phyloP scores from a whole-genome alignment of 2,888 invertebrate genomes.

The Morpho achilles region DNA sequence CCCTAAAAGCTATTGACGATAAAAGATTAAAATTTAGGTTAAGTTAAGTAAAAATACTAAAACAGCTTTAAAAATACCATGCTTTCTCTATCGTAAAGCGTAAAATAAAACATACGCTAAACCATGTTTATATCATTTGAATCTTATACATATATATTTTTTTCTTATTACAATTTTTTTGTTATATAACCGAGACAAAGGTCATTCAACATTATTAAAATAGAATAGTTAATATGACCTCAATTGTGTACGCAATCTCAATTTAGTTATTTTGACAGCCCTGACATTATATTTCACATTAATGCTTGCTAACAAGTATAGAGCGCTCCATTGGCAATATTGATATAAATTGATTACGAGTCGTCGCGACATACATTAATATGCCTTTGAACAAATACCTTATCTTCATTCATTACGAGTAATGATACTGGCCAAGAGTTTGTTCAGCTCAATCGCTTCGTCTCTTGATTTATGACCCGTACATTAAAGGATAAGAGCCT shows the following conservation, averaged over 20 bases:
- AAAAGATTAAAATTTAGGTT: too few relatives aligned
- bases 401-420: constrained; percentile 61
- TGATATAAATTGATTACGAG: constrained; percentile 77
- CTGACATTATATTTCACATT: constrained; percentile 67
- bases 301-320: constrained; percentile 67
- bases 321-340: constrained; percentile 69
- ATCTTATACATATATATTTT: too few relatives aligned
- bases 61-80: too few relatives aligned
- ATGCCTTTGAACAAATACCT: constrained; percentile 61
- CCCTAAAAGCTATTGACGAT: too few relatives aligned
- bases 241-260: neutral
- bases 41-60: too few relatives aligned
- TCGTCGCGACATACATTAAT: constrained; percentile 70
- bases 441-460: constrained; percentile 41
- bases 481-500: constrained; percentile 7
- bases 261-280: constrained; percentile 40
- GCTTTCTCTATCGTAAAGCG: too few relatives aligned
- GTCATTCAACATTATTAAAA: too few relatives aligned
- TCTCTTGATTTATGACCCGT: constrained; percentile 38
- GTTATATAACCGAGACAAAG: too few relatives aligned
- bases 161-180: too few relatives aligned
- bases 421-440: constrained; percentile 51
- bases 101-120: too few relatives aligned
- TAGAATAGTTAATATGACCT: too few relatives aligned
- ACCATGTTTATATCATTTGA: too few relatives aligned